Evolutionary conservation across 2,113 vertebrate genomes (phyloP).

Genomic region (Aegotheles bennettii): DNA sequence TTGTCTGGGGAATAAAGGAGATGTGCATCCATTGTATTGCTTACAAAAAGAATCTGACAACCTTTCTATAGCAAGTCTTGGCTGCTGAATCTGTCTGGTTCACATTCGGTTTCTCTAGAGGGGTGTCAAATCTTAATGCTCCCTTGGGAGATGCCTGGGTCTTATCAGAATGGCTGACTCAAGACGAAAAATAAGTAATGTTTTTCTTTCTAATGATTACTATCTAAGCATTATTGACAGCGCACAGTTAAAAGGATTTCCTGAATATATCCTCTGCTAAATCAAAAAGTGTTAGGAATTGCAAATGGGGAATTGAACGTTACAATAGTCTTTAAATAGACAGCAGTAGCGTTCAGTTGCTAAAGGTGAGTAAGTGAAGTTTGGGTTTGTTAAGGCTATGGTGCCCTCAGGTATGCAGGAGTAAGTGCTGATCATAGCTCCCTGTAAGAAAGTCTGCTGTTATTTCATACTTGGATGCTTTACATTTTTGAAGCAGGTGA

Average conservation of each 20-base stretch:
- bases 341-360: background rate
- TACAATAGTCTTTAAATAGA: background rate
- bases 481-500: background rate
- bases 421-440: background rate
- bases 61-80: constrained; percentile 10
- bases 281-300: constrained; percentile 16
- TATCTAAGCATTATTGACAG: constrained; percentile 31
- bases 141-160: constrained; percentile 26
- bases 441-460: background rate
- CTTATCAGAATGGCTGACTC: constrained; percentile 31
- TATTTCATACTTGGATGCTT: background rate
- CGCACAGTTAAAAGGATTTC: constrained; percentile 63
- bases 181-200: constrained; percentile 24
- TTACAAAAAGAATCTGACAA: background rate
- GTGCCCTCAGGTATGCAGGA: background rate
- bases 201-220: constrained; percentile 42
- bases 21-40: background rate
- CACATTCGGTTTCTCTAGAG: constrained; percentile 3
- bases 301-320: background rate
- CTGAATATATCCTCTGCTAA: constrained; percentile 47
- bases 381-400: background rate
- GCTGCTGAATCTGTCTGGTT: background rate
- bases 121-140: constrained; percentile 26
- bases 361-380: background rate
- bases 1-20: background rate